Conservation (phyloP, 2,888 invertebrate species). For the Syrphus vitripennis region DNA sequence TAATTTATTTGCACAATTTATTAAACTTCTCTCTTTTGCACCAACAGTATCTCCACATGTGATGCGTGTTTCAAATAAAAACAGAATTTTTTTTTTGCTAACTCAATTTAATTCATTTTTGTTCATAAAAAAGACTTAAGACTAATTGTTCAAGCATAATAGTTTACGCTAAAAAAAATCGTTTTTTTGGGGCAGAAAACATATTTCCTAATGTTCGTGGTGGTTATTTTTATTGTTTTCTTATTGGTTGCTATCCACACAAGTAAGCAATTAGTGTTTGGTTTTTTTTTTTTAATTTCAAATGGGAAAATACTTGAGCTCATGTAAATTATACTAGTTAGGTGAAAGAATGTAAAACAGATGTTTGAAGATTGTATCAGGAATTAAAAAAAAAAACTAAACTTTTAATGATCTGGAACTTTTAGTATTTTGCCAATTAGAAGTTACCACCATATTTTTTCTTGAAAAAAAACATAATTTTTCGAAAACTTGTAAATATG, state of each 20-base stretch:
- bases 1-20: constrained; percentile 6
- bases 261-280: neutral
- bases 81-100: neutral
- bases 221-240: constrained; percentile 11
- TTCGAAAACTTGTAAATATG: too few species aligned
- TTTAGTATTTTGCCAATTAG: neutral
- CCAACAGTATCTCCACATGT: neutral
- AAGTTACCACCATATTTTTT: too few species aligned
- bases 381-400: neutral
- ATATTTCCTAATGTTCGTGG: neutral
- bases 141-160: neutral
- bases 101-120: neutral
- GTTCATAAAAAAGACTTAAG: neutral
- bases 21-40: neutral
- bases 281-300: neutral
- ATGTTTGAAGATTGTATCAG: neutral
- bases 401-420: neutral
- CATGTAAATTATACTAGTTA: neutral
- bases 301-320: neutral
- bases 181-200: neutral
- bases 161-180: neutral
- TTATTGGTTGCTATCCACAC: neutral
- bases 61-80: neutral
- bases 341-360: neutral
- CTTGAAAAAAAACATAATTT: too few species aligned